phyloP scores from a whole-genome alignment of 2,888 invertebrate species.

The Limnephilus auricula region DNA sequence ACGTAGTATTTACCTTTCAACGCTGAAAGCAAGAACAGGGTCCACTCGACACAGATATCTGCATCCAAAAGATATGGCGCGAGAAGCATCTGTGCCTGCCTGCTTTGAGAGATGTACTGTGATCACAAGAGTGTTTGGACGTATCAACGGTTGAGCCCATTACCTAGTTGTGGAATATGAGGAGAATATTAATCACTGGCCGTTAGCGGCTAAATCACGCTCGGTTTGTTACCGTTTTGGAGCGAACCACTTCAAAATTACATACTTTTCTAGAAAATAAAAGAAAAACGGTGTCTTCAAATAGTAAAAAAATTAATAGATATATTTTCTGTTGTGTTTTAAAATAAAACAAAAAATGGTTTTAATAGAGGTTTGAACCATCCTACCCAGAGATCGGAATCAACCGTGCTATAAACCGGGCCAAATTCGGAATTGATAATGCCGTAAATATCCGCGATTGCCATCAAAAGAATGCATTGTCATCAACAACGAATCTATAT shows the following conservation, averaged over 20 bases:
- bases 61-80: neutral
- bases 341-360: neutral
- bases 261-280: neutral
- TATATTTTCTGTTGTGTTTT: too few species aligned
- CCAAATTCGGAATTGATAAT: too few species aligned
- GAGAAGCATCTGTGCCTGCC: neutral
- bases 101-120: neutral
- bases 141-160: neutral
- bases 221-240: neutral
- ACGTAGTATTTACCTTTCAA: neutral
- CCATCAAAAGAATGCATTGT: too few species aligned
- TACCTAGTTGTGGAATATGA: neutral
- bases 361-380: too few species aligned
- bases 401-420: too few species aligned
- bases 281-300: neutral
- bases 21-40: neutral
- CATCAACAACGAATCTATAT: too few species aligned
- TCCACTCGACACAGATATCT: constrained; percentile 2
- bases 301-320: neutral
- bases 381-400: too few species aligned
- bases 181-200: neutral
- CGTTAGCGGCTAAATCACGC: neutral
- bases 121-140: neutral
- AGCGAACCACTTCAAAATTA: neutral
- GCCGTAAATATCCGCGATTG: too few species aligned